Conservation (phyloP, 1,140 invertebrate genomes). For the Stegodyphus mimosarum region DNA sequence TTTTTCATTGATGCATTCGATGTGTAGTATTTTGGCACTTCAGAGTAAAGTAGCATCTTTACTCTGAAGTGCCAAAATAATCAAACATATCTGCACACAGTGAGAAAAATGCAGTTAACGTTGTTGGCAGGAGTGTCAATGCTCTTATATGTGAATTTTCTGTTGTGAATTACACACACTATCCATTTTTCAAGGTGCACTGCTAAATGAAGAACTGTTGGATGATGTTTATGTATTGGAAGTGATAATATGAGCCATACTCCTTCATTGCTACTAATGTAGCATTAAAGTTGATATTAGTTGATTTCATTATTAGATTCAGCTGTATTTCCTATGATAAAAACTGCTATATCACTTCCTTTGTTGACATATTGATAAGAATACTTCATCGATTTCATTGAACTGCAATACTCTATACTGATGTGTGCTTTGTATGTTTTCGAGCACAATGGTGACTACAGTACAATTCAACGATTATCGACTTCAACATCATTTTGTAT, state of each 20-base stretch:
- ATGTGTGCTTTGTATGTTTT: too few species aligned
- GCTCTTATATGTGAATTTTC: neutral
- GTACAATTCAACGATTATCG: too few species aligned
- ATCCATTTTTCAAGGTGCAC: conserved; percentile 70
- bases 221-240: conserved; percentile 67
- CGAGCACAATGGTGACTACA: too few species aligned
- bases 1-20: too few species aligned
- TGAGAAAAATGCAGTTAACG: conserved; percentile 15
- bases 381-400: too few species aligned
- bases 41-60: too few species aligned
- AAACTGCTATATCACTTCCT: conserved; percentile 63
- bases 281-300: conserved; percentile 34
- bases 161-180: conserved; percentile 64
- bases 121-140: neutral
- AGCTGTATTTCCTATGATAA: conserved; percentile 65
- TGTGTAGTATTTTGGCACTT: too few species aligned
- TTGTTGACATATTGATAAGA: neutral
- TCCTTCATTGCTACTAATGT: conserved; percentile 63
- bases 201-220: conserved; percentile 67
- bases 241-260: conserved; percentile 63
- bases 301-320: too few species aligned
- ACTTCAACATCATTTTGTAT: too few species aligned
- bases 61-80: too few species aligned
- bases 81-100: too few species aligned
- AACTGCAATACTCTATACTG: too few species aligned